Percentiles rank a stretch among this genome's conserved stretches.
Evolutionary conservation across 2,888 invertebrate species (phyloP).

Genomic region (Poecilus cupreus): DNA sequence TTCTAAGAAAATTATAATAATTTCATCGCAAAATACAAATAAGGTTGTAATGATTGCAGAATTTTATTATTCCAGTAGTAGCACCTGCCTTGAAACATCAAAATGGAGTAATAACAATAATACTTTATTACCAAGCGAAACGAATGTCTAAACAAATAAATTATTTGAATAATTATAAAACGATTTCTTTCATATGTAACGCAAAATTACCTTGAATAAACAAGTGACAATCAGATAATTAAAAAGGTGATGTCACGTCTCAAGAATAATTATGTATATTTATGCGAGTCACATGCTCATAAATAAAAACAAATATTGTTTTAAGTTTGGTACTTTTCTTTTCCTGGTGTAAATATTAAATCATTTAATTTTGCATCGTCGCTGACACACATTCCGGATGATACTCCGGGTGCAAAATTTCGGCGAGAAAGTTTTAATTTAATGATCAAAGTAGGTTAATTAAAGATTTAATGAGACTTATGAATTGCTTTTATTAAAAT

Average conservation of each 20-base stretch:
- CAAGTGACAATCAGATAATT: not conserved
- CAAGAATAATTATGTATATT: constrained; percentile 30
- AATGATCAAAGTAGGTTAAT: constrained; percentile 25
- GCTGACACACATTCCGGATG: not conserved
- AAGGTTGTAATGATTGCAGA: not conserved
- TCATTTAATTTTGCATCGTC: not conserved
- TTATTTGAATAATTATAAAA: constrained; percentile 9
- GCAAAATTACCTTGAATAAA: constrained; percentile 21
- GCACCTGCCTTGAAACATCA: not conserved
- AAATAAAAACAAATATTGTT: not conserved
- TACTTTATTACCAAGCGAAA: constrained; percentile 6
- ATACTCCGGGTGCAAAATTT: not conserved
- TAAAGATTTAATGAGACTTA: constrained; percentile 27
- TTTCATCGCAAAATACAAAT: too few species aligned
- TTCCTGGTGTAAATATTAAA: constrained; percentile 1
- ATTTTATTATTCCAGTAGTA: not conserved
- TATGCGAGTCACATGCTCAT: not conserved
- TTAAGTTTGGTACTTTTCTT: not conserved
- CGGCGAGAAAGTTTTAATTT: constrained; percentile 28
- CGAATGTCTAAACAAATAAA: constrained; percentile 4
- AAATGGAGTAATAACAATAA: constrained; percentile 3
- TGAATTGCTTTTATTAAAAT: not conserved
- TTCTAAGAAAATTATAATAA: too few species aligned
- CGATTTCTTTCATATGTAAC: constrained; percentile 1
- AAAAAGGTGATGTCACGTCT: constrained; percentile 19